Base-by-base conservation (phyloP, 1,140 invertebrate species). In the Lucilia cuprina region DNA sequence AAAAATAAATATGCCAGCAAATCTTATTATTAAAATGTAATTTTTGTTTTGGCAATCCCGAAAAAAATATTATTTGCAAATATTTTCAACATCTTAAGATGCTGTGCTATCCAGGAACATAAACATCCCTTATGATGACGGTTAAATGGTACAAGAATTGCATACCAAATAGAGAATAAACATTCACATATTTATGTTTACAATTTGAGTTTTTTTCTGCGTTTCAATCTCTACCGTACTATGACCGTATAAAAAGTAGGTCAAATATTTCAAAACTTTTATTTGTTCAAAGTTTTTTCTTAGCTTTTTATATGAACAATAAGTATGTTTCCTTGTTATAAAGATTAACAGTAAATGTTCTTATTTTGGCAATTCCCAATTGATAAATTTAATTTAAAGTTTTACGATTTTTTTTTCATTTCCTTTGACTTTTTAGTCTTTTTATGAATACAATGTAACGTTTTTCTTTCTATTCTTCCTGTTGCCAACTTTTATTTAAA, bases 341-440 rank as follows among this genome's bases (percentile, higher is more conserved):
- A 80, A 80, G 77, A 80, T 80, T 80, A 80, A 49, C 77, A 13
- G 41, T 80, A 21, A 80, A 25, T 49, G 41, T 10, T 80, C 19
- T 21, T 49, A 80, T 49, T 80, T 50, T 80, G 3, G 12, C 19
- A 50, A 80, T 80, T 80, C 77, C 77, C 77, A 80, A 80, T 80
- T 80, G 77, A 80, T 80, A 80, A 80, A 80, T 80, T 80, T 80
- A 80, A 80, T 80, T 80, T 80, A 80, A 80, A 80, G 77, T 80
- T 80, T 80, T 80, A 80, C 17, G 34, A 19, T 70, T 70, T 21
- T 25, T 70, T 70, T 70, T 30, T 30, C 25, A 30, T 30, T 30
- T 70, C 21, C 5, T 41, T 3, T 41, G 41, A 8, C 41, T 70
- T 70, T 70, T 70, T 70, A 8, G 7, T 70, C 5, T 0, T 70